phyloP scores from a whole-genome alignment of 30 jellyfish, hydroid and myxozoan species.

The Hydra vulgaris region DNA sequence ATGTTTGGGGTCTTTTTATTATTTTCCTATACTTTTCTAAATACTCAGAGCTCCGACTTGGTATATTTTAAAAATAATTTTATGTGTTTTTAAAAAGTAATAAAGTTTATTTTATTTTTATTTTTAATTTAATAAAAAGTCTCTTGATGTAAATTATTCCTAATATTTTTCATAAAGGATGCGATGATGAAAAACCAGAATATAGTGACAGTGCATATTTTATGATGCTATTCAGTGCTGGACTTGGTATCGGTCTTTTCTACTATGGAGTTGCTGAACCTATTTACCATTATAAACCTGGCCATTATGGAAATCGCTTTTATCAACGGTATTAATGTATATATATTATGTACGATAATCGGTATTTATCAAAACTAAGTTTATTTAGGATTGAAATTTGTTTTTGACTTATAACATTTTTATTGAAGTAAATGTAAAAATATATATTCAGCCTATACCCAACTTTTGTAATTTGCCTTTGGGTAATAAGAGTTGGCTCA shows the following conservation, averaged over 20 bases:
- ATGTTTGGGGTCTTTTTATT: constrained; percentile 79
- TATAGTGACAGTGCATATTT: constrained; percentile 71
- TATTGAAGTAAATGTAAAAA: too few relatives aligned
- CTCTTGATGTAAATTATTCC: too few relatives aligned
- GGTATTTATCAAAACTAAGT: too few relatives aligned
- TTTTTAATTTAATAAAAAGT: too few relatives aligned
- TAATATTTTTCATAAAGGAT: background rate
- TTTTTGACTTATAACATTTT: too few relatives aligned
- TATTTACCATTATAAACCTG: constrained; percentile 58
- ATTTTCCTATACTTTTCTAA: constrained; percentile 65
- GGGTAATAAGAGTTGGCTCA: too few relatives aligned
- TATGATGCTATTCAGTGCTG: constrained; percentile 83
- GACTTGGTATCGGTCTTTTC: constrained; percentile 79
- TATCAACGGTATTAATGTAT: constrained; percentile 34
- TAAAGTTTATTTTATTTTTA: too few relatives aligned
- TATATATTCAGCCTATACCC: too few relatives aligned
- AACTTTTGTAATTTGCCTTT: too few relatives aligned
- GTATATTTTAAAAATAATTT: background rate
- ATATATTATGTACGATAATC: too few relatives aligned
- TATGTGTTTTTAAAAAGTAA: too few relatives aligned
- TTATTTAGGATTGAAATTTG: too few relatives aligned
- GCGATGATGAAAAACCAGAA: constrained; percentile 80
- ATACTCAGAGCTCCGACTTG: constrained; percentile 54
- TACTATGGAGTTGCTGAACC: constrained; percentile 98
- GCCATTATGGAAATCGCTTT: constrained; percentile 50